Conservation (phyloP, 1,140 invertebrate species). For the Drepana arcuata region DNA sequence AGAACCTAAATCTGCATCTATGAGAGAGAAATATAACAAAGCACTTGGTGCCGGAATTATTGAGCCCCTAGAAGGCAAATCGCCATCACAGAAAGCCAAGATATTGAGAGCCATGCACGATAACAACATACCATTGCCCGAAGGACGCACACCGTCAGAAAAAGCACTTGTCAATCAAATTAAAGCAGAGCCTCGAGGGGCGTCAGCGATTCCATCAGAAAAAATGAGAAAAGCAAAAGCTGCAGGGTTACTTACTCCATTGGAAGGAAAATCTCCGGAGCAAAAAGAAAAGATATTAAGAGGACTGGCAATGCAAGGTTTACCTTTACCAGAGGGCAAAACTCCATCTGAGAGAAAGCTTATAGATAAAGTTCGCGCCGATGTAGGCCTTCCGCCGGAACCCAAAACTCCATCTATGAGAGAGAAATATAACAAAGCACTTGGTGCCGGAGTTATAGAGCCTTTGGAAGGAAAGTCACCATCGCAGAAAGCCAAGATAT, state of each 20-base stretch:
- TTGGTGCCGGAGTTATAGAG: neutral
- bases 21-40: slow-evolving; percentile 3
- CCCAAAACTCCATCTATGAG: slow-evolving; percentile 12
- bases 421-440: slow-evolving; percentile 10
- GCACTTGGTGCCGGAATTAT: no score
- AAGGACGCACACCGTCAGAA: slow-evolving; percentile 20
- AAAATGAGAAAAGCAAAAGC: slow-evolving; percentile 16
- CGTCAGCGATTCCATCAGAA: slow-evolving; percentile 6
- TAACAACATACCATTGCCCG: slow-evolving; percentile 12
- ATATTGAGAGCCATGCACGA: slow-evolving; percentile 8
- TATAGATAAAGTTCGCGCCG: slow-evolving; percentile 13
- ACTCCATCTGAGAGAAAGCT: slow-evolving; percentile 18
- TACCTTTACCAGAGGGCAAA: slow-evolving; percentile 17
- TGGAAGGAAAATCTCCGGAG: slow-evolving; percentile 12
- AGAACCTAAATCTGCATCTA: no score
- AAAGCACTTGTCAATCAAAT: slow-evolving; percentile 17
- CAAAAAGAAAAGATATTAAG: slow-evolving; percentile 18
- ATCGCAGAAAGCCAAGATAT: slow-evolving; percentile 17
- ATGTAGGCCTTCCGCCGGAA: slow-evolving; percentile 21
- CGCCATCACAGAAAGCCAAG: slow-evolving; percentile 19
- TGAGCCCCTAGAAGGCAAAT: slow-evolving; percentile 25
- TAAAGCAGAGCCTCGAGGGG: slow-evolving; percentile 3
- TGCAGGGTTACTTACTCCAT: slow-evolving; percentile 14
- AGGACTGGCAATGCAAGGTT: slow-evolving; percentile 10
- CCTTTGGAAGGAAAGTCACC: slow-evolving; percentile 11